Evolutionary conservation across 2,888 invertebrate species (phyloP), one percentile per base, ranked within the genome.

Genomic region (Cheilosia soror): DNA sequence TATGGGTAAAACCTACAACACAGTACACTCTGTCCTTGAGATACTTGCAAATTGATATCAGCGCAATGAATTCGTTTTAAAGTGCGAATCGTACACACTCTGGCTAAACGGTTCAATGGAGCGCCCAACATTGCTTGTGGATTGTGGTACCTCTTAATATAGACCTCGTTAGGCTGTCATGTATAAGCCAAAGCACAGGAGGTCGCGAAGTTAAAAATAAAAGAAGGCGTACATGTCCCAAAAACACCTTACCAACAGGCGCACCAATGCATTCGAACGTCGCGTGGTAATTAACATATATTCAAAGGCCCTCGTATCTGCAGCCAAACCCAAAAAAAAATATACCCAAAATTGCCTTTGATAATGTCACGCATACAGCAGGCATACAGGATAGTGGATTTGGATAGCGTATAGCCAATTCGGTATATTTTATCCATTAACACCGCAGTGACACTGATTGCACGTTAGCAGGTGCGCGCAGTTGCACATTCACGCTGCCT

Each of bases 281-380:
- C 53, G 27, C 42, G 63, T 60, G 82, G 49, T 82, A 78, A 82
- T 82, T 82, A 82, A 72, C 77, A 82, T 82, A 81, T 71, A 37
- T 37, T 37, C 44, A 29, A 53, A 66, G 20, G 20, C 15, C 5
- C 15, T 58, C 13, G 49, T 76, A 63, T 76, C 81, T 57, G 4
- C 0, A 55, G 72, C 66, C 77, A 20, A 82, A 62, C 66, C 82
- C 69, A 4, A 27, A 72, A 72, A 68, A 69, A 63, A 82, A 25
- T 51, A 58, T 5, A 20, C 53, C 58, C 71, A 77, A 76, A 82
- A 71, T 55, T 66, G 40, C 5, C 65, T 29, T 62, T 68, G 62
- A 20, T 60, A 60, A 55, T 58, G 62, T 55, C 60, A 25, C 20
- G 7, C 53, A 66, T 7, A 51, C 5, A 40, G 29, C 40, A 7